A percentile compares a stretch with the other conserved stretches of the same genome.
phyloP scores from a whole-genome alignment of 2,797 vertebrate genomes.

The Rhincodon typus region DNA sequence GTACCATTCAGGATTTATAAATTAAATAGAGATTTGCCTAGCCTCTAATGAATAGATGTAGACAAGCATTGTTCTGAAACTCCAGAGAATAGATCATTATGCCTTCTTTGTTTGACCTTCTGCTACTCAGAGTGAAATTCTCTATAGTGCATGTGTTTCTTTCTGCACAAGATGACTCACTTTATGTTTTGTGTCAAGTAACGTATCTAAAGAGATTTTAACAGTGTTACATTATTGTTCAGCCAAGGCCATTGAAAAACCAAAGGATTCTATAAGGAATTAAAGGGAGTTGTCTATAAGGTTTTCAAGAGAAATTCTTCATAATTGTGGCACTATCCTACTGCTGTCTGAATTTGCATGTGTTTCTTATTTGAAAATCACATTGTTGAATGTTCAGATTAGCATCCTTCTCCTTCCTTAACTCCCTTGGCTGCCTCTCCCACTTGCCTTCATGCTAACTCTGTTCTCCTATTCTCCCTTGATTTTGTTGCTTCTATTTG shows the following conservation, averaged over 20 bases:
- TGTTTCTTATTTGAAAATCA: neutral
- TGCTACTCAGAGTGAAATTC: neutral
- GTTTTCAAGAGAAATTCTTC: neutral
- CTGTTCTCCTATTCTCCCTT: neutral
- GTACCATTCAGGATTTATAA: neutral
- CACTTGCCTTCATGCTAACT: neutral
- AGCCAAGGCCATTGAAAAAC: neutral
- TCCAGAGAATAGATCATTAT: neutral
- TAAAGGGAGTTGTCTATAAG: neutral
- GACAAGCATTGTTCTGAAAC: neutral
- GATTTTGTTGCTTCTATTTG: neutral
- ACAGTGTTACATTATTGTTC: neutral
- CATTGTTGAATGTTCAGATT: neutral
- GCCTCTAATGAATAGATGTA: neutral
- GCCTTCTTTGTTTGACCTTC: constrained; percentile 1
- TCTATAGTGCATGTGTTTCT: neutral
- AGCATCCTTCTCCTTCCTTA: neutral
- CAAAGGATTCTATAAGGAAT: neutral
- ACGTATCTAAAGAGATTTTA: neutral
- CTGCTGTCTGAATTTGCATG: neutral
- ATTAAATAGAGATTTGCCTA: neutral
- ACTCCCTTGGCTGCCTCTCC: neutral
- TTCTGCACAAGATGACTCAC: constrained; percentile 9
- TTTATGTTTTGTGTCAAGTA: neutral
- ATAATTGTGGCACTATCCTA: neutral